Base-by-base conservation (phyloP, 2,113 vertebrate species). In the Coracopsis vasa region DNA sequence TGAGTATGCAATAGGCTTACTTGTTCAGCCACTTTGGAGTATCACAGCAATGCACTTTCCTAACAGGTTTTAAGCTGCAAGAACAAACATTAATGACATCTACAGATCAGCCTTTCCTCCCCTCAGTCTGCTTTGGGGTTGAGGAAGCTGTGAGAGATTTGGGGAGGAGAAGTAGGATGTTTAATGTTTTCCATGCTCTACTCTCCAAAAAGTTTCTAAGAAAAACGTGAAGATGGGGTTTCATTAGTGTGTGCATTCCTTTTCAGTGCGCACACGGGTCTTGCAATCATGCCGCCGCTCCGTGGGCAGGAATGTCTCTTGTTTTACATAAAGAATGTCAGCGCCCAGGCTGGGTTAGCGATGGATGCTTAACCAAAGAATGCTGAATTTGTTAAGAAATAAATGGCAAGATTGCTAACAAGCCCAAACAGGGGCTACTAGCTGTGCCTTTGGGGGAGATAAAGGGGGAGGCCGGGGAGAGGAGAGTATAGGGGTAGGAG, bases 1-100 rank as follows among this genome's bases (percentile, higher is more conserved):
- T 67, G 83, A 95, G 75, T 78, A 72, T 73, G 88, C 86, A 81
- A 73, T 85, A 94, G 87, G 80, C 92, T 97, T 95, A 92, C 90
- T 94, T 90, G 60, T 75, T 84, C 86, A 51, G 90, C 53, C 85
- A 91, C 67, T 88, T 94, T 58, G 42, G 78, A 53, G 53, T 85
- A 89, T 45, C 82, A 69, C 47, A 58, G 70, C 18, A 66, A 39
- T 74, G 73, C 64, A 80, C 70, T 85, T 90, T 80, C 45, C 50
- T 53, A 60, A 50, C 86, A 94, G 81, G 83, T 94, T 96, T 94
- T 69, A 91, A 94, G 70, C 51, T 92, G 47, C 41, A 69, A 95
- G 51, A 66, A 13, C 60, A 94, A 94, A 92, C 64, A 91, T 56
- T 93, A 83, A 29, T 70, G 54, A 47, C 81, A 69, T 51, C 69